phyloP scores from a whole-genome alignment of 2,888 invertebrate species.

The Amphiduros pacificus region DNA sequence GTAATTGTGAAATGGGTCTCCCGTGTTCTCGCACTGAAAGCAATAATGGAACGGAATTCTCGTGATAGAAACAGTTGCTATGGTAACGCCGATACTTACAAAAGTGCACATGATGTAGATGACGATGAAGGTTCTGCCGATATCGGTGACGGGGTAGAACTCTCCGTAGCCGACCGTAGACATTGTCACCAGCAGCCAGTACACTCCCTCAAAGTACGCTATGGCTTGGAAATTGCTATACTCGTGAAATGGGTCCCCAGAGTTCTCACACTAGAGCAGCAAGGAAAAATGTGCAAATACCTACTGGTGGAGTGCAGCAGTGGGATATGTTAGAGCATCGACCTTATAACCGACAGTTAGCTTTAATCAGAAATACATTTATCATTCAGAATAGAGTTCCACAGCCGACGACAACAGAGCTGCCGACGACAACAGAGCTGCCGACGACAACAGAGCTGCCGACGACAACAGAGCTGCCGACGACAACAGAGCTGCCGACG shows the following conservation, averaged over 20 bases:
- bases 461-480: too few relatives aligned
- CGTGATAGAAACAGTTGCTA: too few relatives aligned
- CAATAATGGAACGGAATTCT: neutral
- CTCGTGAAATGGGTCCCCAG: conserved; percentile 26
- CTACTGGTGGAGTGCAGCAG: too few relatives aligned
- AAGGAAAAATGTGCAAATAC: too few relatives aligned
- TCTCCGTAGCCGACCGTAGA: conserved; percentile 31
- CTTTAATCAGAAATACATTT: too few relatives aligned
- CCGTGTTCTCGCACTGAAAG: conserved; percentile 30
- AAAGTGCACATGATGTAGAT: conserved; percentile 30
- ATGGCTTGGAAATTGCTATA: conserved; percentile 22
- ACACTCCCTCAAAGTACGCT: conserved; percentile 25
- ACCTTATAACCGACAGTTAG: too few relatives aligned
- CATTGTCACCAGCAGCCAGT: conserved; percentile 31
- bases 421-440: too few relatives aligned
- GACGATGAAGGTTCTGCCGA: conserved; percentile 22
- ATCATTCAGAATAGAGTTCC: too few relatives aligned
- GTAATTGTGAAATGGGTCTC: conserved; percentile 26
- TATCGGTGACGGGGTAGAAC: conserved; percentile 22
- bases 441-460: too few relatives aligned
- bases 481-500: too few relatives aligned
- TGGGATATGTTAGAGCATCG: too few relatives aligned
- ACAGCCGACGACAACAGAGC: too few relatives aligned
- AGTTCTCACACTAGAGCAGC: conserved; percentile 24
- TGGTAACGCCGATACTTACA: conserved; percentile 16